Evolutionary conservation across 35 echinoderm and acorn worm species (phyloP).

Genomic region (Diadema setosum): DNA sequence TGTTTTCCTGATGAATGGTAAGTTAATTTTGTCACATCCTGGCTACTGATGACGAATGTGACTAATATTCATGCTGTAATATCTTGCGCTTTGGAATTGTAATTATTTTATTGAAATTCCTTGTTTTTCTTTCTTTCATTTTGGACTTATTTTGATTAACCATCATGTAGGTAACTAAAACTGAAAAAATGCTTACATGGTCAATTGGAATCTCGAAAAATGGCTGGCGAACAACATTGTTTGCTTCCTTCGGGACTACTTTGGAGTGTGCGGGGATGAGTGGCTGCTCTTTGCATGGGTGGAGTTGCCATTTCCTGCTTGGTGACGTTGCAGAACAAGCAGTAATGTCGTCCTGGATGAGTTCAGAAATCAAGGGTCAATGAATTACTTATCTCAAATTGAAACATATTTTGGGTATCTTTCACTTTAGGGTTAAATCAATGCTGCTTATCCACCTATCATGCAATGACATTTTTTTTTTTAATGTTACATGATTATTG

Average conservation of each 20-base stretch:
- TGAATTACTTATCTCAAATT: background rate
- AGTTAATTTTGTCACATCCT: background rate
- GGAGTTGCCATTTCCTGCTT: background rate
- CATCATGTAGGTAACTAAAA: background rate
- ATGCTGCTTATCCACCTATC: background rate
- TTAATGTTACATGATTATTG: background rate
- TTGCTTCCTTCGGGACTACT: background rate
- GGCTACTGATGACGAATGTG: constrained; percentile 27
- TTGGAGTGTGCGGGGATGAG: background rate
- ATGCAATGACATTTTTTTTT: background rate
- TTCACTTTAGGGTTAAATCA: background rate
- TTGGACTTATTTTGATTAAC: background rate
- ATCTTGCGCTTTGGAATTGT: background rate
- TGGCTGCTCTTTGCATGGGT: background rate
- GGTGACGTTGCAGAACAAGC: background rate
- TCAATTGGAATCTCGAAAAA: background rate
- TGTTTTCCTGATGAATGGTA: background rate
- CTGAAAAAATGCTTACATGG: background rate
- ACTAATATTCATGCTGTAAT: background rate
- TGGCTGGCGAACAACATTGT: background rate
- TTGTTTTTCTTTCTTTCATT: background rate
- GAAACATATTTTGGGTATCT: background rate
- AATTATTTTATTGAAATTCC: background rate
- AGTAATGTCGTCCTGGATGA: background rate
- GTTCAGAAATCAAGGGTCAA: background rate